These are phyloP conservation scores for Oophaga sylvatica DNA, from an alignment of 2,797 vertebrate genomes.

Conservation along the genomic window DNA sequence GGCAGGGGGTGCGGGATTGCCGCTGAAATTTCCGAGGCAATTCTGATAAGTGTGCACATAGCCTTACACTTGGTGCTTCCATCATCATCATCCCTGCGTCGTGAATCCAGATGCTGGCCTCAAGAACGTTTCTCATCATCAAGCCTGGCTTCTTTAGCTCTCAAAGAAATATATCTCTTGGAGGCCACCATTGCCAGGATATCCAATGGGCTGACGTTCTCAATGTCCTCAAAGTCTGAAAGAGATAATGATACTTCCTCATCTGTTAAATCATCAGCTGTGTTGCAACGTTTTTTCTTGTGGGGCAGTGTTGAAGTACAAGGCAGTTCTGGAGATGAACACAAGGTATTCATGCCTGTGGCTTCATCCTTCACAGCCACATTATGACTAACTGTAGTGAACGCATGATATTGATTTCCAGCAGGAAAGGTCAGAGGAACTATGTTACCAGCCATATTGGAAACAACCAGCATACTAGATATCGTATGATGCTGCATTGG, in stretches of 20 bases:
- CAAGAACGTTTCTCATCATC: conserved; percentile 6
- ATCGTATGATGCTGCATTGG: conserved; percentile 62
- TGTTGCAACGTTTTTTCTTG: conserved; percentile 75
- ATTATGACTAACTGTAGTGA: conserved; percentile 70
- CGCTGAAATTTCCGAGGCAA: too few relatives aligned
- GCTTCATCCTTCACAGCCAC: conserved; percentile 75
- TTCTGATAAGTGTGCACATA: too few relatives aligned
- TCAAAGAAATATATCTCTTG: background rate
- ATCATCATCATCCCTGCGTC: background rate
- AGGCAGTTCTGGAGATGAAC: conserved; percentile 63
- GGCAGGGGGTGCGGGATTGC: too few relatives aligned
- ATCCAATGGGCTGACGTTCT: conserved; percentile 12
- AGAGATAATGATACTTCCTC: conserved; percentile 50
- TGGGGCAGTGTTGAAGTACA: conserved; percentile 68
- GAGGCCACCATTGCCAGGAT: conserved; percentile 48
- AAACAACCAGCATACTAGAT: conserved; percentile 68
- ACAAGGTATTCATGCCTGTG: conserved; percentile 64
- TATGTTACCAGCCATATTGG: conserved; percentile 72
- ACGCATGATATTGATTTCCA: conserved; percentile 67
- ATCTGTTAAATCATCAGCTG: conserved; percentile 33
- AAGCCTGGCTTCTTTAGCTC: conserved; percentile 14
- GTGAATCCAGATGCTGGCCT: background rate
- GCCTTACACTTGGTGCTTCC: background rate
- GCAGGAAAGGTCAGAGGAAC: conserved; percentile 80
- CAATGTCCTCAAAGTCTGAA: background rate